phyloP scores from a whole-genome alignment of 2,113 vertebrate species.

The Apteryx mantelli region DNA sequence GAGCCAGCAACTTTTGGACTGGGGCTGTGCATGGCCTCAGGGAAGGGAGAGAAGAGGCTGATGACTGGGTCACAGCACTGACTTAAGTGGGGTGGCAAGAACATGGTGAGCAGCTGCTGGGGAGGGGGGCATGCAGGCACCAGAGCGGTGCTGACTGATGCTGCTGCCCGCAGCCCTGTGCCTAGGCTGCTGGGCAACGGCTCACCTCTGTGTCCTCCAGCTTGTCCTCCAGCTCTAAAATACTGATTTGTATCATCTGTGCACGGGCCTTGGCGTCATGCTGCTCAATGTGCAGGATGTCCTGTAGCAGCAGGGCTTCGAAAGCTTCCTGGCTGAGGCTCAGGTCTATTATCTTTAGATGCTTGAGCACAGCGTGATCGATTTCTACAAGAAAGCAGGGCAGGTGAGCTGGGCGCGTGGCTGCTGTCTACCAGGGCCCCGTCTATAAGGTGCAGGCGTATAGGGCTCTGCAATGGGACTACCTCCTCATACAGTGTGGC shows the following conservation, averaged over 20 bases:
- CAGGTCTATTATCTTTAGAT: conserved; percentile 80
- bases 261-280: conserved; percentile 67
- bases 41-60: too few species aligned
- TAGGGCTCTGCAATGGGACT: not conserved
- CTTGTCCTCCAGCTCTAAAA: conserved; percentile 57
- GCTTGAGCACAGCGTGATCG: conserved; percentile 74
- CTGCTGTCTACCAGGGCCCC: not conserved
- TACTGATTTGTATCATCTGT: conserved; percentile 59
- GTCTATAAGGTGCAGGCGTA: not conserved
- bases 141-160: too few species aligned
- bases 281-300: conserved; percentile 73
- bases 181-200: too few species aligned
- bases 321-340: conserved; percentile 75
- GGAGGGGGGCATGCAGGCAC: not conserved
- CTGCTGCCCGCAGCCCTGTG: too few species aligned
- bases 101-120: not conserved
- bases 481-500: too few species aligned
- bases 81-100: not conserved
- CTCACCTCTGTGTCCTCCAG: conserved; percentile 55
- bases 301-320: conserved; percentile 79
- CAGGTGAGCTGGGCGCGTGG: not conserved
- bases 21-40: too few species aligned
- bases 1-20: too few species aligned
- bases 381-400: conserved; percentile 66
- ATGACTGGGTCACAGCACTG: not conserved